Evolutionary conservation across 2,797 vertebrate genomes (phyloP).

Genomic region (Liparis tanakae): DNA sequence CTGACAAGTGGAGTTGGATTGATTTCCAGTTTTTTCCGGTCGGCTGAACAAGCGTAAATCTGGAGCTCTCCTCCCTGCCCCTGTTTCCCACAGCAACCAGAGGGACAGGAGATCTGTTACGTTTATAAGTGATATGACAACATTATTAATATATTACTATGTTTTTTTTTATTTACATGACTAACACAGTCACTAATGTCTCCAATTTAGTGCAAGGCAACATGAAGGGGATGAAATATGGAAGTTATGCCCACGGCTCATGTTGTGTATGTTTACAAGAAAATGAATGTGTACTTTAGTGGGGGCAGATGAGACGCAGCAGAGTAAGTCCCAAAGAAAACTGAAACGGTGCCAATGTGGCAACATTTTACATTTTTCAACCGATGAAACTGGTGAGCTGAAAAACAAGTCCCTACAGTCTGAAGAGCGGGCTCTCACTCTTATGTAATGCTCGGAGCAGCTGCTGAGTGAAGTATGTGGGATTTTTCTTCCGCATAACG

Average conservation of each 20-base stretch:
- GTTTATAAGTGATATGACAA: neutral
- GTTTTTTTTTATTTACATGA: neutral
- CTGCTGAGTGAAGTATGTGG: neutral
- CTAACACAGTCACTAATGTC: neutral
- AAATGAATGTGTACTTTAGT: neutral
- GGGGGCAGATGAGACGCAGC: neutral
- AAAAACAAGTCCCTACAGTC: neutral
- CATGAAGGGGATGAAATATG: neutral
- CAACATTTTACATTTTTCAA: neutral
- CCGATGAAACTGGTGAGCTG: neutral
- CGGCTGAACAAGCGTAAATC: neutral
- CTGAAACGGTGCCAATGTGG: neutral
- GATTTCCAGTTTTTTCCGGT: neutral
- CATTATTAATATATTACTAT: neutral
- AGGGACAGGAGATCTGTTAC: neutral
- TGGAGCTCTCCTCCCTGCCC: neutral
- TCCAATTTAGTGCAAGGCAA: neutral
- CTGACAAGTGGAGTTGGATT: slow-evolving; percentile 4
- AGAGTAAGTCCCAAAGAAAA: neutral
- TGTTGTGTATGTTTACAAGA: neutral
- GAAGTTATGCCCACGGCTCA: neutral
- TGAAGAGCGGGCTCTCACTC: neutral
- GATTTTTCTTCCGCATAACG: neutral
- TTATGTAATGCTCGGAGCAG: no score
- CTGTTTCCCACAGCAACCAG: neutral